A percentile compares a stretch with the other conserved stretches of the same genome.
Conservation (phyloP, 2,888 invertebrate genomes). For the Lissocephala sabroskyi region DNA sequence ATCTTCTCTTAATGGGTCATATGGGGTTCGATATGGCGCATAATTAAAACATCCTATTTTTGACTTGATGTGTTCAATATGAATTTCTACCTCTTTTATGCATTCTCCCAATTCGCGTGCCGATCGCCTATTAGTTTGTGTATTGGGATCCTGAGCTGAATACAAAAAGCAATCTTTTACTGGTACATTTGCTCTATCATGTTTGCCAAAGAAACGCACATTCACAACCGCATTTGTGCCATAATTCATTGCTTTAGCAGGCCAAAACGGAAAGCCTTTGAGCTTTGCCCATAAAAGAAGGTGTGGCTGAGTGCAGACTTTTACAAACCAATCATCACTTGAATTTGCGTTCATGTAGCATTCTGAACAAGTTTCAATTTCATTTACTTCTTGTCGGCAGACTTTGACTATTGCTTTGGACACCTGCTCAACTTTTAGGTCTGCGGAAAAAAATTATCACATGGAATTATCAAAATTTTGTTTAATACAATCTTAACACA, state of each 20-base stretch:
- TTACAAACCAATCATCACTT: conserved; percentile 88
- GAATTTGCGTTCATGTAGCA: conserved; percentile 92
- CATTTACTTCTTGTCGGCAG: conserved; percentile 90
- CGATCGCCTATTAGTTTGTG: conserved; percentile 65
- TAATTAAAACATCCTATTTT: conserved; percentile 83
- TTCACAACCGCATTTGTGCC: conserved; percentile 82
- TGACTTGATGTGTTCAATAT: conserved; percentile 81
- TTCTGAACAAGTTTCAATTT: conserved; percentile 94
- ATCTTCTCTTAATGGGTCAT: conserved; percentile 77
- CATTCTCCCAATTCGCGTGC: conserved; percentile 76
- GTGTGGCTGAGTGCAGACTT: conserved; percentile 92
- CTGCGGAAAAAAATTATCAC: conserved; percentile 19
- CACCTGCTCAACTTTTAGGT: conserved; percentile 45
- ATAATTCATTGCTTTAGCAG: conserved; percentile 90
- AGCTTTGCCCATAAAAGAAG: conserved; percentile 96
- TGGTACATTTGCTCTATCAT: conserved; percentile 94
- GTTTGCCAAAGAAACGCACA: conserved; percentile 95
- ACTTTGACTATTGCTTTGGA: conserved; percentile 83
- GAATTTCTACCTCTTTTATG: conserved; percentile 82
- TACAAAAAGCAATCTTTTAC: conserved; percentile 87
- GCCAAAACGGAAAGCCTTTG: conserved; percentile 98
- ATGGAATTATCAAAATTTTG: too few species aligned
- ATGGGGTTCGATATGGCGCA: conserved; percentile 80
- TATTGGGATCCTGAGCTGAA: conserved; percentile 82
- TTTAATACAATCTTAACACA: too few species aligned